Evolutionary conservation across 2,888 invertebrate species (phyloP).

Genomic region (Lacanobia oleracea): DNA sequence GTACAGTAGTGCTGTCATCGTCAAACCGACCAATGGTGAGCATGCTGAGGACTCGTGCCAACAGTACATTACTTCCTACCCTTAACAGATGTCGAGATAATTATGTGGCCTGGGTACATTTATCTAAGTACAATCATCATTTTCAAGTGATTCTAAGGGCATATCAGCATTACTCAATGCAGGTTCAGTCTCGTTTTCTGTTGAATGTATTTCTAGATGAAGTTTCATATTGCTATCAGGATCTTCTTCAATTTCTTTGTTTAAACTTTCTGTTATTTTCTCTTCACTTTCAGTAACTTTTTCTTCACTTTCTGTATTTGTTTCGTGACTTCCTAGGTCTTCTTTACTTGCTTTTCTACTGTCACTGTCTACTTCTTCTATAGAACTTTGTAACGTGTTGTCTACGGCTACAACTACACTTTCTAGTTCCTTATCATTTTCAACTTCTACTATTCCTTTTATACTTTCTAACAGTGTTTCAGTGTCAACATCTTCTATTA

Average conservation of each 20-base stretch:
- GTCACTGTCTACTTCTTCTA: background rate
- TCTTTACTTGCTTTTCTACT: background rate
- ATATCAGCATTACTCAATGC: constrained; percentile 6
- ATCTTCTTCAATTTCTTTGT: constrained; percentile 6
- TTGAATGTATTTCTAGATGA: constrained; percentile 74
- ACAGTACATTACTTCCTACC: background rate
- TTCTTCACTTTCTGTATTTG: background rate
- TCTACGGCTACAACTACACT: background rate
- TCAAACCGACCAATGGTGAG: too few species aligned
- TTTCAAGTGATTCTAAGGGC: constrained; percentile 26
- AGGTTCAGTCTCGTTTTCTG: constrained; percentile 47
- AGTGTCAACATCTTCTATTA: background rate
- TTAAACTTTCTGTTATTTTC: background rate
- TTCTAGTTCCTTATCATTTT: background rate
- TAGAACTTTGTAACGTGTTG: background rate
- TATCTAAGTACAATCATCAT: constrained; percentile 38
- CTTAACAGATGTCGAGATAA: background rate
- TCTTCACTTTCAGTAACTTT: background rate
- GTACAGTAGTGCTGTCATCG: background rate
- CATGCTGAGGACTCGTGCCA: too few species aligned
- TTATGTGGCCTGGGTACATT: background rate
- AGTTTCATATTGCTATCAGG: constrained; percentile 69
- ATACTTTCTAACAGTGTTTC: background rate
- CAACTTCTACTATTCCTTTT: background rate
- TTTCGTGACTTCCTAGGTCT: background rate